Evolutionary conservation across 2,113 vertebrate species (phyloP), one percentile per base, ranked within the genome.

Genomic region (Grantiella picta): DNA sequence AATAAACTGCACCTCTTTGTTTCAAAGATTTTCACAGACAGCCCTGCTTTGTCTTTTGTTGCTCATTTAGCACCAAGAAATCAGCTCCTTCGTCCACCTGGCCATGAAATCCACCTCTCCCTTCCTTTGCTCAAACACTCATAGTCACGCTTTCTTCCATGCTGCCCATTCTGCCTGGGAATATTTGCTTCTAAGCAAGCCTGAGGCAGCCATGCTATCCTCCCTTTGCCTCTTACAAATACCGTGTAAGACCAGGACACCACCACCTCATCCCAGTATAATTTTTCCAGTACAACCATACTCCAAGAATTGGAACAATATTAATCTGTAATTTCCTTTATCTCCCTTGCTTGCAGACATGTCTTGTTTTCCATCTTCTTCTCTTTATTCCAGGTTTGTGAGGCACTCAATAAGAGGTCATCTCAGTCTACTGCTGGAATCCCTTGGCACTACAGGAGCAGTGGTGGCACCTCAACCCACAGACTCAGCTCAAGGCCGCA

Each of bases 21-120:
- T 91, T 92, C 93, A 89, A 87, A 95, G 60, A 40, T 80, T 87
- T 92, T 47, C 65, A 50, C 38, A 59, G 81, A 35, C 44, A 47
- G 12, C 73, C 15, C 47, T 71, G 24, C 65, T 84, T 84, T 82
- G 73, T 52, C 81, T 95, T 89, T 72, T 60, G 29, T 68, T 94
- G 44, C 36, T 84, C 90, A 56, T 89, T 95, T 79, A 93, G 90
- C 49, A 89, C 44, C 13, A 54, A 84, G 75, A 78, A 82, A 56
- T 59, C 35, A 5, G 33, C 11, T 78, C 21, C 27, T 11, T 80
- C 40, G 38, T 84, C 71, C 76, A 60, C 35, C 63, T 22, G 53
- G 45, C 53, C 2, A 0, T 8, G 35, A 66, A 59, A 38, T 60
- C 60, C 42, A 45, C 29, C 42, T 66, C 45, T n/a, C 68, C 35